phyloP scores from a whole-genome alignment of 2,113 vertebrate species.

The Hippocampus zosterae region DNA sequence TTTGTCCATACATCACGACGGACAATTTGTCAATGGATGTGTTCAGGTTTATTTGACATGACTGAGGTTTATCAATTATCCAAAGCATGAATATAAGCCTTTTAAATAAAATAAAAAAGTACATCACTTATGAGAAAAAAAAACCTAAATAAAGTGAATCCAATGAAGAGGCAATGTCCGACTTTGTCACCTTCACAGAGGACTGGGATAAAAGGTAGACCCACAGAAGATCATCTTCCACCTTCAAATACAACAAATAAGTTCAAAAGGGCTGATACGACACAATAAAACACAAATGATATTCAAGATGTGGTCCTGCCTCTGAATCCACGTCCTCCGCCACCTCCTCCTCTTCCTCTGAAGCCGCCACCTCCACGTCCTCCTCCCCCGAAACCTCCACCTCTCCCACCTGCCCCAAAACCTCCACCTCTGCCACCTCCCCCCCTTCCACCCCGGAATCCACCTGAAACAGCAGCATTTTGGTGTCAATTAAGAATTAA shows the following conservation, averaged over 20 bases:
- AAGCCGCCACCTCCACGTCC: conserved; percentile 75
- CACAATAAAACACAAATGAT: neutral
- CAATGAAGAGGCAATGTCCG: conserved; percentile 23
- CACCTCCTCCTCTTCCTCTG: conserved; percentile 75
- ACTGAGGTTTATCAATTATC: neutral
- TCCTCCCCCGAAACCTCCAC: conserved; percentile 73
- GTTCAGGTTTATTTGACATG: neutral
- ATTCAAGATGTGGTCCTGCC: conserved; percentile 57
- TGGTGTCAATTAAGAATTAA: neutral
- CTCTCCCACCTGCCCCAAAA: conserved; percentile 65
- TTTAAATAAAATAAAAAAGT: conserved; percentile 41
- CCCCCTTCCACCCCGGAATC: conserved; percentile 68
- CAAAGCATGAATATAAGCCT: conserved; percentile 5
- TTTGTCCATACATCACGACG: neutral
- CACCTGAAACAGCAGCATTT: conserved; percentile 52
- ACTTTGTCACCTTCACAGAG: conserved; percentile 1
- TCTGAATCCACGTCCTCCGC: conserved; percentile 73
- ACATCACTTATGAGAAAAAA: conserved; percentile 25
- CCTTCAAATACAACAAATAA: conserved; percentile 25
- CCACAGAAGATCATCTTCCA: conserved; percentile 38
- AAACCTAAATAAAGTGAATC: conserved; percentile 18
- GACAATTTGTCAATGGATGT: neutral
- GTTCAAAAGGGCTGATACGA: neutral
- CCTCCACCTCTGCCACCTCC: conserved; percentile 68
- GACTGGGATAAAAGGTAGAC: conserved; percentile 4